Conservation (phyloP, 2,113 vertebrate genomes). For the Lasiurus borealis region DNA sequence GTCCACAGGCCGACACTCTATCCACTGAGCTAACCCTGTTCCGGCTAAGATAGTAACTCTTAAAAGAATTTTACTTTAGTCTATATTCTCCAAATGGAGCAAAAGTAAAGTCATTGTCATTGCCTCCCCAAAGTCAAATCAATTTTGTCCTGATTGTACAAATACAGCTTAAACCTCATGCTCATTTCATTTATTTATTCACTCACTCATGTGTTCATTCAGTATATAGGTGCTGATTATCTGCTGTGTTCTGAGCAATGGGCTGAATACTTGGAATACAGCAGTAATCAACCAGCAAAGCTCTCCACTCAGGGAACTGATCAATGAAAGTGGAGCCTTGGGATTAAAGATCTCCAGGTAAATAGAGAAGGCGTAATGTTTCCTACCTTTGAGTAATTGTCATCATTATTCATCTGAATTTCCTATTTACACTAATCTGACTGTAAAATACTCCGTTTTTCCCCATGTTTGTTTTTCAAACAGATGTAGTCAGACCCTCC, state of each 20-base stretch:
- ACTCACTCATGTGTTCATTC: slow-evolving; percentile 32
- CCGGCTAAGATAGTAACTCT: background rate
- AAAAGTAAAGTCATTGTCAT: background rate
- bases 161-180: background rate
- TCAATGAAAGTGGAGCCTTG: background rate
- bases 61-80: background rate
- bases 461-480: slow-evolving; percentile 39
- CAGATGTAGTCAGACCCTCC: background rate
- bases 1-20: too few relatives aligned
- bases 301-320: background rate
- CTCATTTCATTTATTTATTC: slow-evolving; percentile 25
- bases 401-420: slow-evolving; percentile 37
- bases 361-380: background rate
- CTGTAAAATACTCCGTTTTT: slow-evolving; percentile 38
- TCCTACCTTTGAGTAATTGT: slow-evolving; percentile 45
- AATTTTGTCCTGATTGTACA: background rate
- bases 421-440: slow-evolving; percentile 53
- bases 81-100: background rate
- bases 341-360: background rate
- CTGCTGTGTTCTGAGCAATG: background rate
- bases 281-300: background rate
- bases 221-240: background rate
- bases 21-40: too few relatives aligned
- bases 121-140: background rate
- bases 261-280: background rate